Conservation (phyloP, 1,140 invertebrate genomes). For the Zophobas morio region DNA sequence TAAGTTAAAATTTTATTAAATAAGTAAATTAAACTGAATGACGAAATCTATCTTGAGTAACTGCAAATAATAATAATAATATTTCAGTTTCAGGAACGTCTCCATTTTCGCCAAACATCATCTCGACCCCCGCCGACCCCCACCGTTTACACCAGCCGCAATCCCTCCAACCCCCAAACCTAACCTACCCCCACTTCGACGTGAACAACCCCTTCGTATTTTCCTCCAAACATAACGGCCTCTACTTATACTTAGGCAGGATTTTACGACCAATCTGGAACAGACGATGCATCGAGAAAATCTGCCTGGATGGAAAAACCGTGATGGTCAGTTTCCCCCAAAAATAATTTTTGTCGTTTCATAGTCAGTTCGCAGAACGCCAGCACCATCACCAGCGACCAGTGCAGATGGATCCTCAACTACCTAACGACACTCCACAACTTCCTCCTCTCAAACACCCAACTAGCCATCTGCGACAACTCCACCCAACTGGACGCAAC, state of each 20-base stretch:
- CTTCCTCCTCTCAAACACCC: constrained; percentile 78
- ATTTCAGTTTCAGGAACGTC: constrained; percentile 58
- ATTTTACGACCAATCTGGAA: constrained; percentile 89
- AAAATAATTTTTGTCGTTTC: neutral
- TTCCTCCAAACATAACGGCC: constrained; percentile 92
- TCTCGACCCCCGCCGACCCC: constrained; percentile 61
- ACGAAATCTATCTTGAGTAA: no score
- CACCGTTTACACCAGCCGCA: constrained; percentile 57
- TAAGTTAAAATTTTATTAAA: no score
- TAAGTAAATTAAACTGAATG: no score
- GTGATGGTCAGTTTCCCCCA: constrained; percentile 71
- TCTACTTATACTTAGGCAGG: constrained; percentile 92
- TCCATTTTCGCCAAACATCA: constrained; percentile 62
- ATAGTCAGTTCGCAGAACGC: constrained; percentile 56
- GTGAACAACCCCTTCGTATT: constrained; percentile 69
- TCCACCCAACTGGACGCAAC: constrained; percentile 24
- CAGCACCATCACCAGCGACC: constrained; percentile 71
- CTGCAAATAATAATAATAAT: no score
- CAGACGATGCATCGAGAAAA: constrained; percentile 78
- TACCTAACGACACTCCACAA: constrained; percentile 75
- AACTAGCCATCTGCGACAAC: constrained; percentile 62
- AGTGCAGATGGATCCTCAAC: constrained; percentile 74
- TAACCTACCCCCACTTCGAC: constrained; percentile 50
- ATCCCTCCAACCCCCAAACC: constrained; percentile 55
- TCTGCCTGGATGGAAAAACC: constrained; percentile 72